Base-by-base conservation (phyloP, 2,888 invertebrate species). In the Monopis laevigella region DNA sequence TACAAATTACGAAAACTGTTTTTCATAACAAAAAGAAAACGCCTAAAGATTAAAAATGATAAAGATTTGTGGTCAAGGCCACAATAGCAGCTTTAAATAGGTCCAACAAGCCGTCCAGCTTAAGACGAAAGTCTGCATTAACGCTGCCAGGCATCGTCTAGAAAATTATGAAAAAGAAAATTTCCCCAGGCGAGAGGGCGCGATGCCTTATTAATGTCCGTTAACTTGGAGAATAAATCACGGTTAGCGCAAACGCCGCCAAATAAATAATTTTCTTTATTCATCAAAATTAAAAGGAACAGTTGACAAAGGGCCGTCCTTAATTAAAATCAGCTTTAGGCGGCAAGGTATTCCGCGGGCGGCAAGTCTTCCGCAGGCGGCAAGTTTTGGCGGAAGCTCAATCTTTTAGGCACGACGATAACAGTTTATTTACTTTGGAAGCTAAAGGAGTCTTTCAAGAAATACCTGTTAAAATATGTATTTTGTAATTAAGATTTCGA, bases 241-340 rank as follows among this genome's bases (percentile, higher is more conserved):
- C 63, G 53, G 63, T 63, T 59, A 72, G 60, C 63, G 68, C 69
- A 60, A 68, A 66, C 68, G 65, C 63, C 60, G 66, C 64, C 67
- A 71, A 71, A 75, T 74, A 74, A 75, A 75, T 75, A 70, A 75
- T 77, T 72, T 74, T 69, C 77, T 75, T 73, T 74, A 77, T 74
- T 75, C 74, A 73, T 80, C 74, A 75, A 75, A 77, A 77, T 75
- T 75, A 77, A 71, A 71, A 72, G 65, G 68, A 69, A 58, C 70
- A 68, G 72, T 73, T 74, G 77, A 77, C 74, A 77, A 80, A 78
- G 71, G 62, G 60, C 51, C 60, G 51, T 53, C 60, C 56, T 71
- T 74, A 74, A 77, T 77, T 77, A 77, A 74, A 71, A 69, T 65
- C 61, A 29, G 27, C 34, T 41, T 34, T 32, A 29, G 27, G 39